Base-by-base conservation (phyloP, 2,888 invertebrate genomes). In the Bombylius discolor region DNA sequence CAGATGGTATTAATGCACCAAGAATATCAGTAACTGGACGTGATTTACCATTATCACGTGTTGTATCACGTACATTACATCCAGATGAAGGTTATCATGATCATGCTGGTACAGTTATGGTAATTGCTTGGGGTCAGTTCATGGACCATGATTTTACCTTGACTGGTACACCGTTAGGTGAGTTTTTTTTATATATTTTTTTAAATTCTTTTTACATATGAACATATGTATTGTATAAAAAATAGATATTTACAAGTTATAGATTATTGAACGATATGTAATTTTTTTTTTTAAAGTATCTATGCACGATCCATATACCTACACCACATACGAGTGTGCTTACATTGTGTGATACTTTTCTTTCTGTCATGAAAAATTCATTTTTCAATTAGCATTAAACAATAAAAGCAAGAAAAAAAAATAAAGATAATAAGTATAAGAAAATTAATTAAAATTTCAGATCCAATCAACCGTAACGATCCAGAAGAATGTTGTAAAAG, bases 81-180 rank as follows among this genome's bases (percentile, higher is more conserved):
- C 89, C 91, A 45, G 93, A 94, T 67, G 90, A 92, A 63, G 92
- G 92, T 47, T 92, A 84, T 78, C 92, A 93, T 70, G 93, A 94
- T 74, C 92, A 92, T 74, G 92, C 92, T 36, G 91, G 92, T 53
- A 93, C 93, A 39, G 90, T 92, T 65, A 89, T 93, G 87, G 85
- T 93, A 51, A 72, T 72, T 60, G 91, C 92, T 56, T 94, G 93
- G 93, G 93, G 93, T 64, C 93, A 93, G 75, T 92, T 93, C 75
- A 90, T 93, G 84, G 93, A 93, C 75, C 93, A 94, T 77, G 93
- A 93, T 73, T 89, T 89, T 66, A 92, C 92, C 6, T 79, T 92
- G 46, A 91, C 91, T 56, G 92, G 82, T 62, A 92, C 91, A 34
- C 90, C 92, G 48, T 77, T 92, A 61, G 91, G 91, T 91, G 77